phyloP scores from a whole-genome alignment of 2,113 vertebrate species.

The Trachemys scripta region DNA sequence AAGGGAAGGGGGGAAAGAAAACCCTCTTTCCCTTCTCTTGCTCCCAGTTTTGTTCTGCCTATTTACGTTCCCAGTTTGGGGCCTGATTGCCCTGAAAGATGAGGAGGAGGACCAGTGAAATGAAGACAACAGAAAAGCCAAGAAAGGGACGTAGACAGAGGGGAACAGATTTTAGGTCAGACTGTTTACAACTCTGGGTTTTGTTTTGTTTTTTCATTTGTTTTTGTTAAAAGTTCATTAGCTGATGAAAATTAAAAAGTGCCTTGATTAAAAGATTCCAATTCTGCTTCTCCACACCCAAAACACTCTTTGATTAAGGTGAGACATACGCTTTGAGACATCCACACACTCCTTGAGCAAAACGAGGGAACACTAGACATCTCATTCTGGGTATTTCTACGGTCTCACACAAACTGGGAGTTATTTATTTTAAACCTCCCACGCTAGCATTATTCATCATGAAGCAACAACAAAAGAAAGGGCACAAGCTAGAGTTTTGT shows the following conservation, averaged over 20 bases:
- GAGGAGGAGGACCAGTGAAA: neutral
- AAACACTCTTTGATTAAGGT: neutral
- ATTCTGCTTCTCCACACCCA: too few species aligned
- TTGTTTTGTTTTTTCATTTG: neutral
- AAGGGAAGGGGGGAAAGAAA: neutral
- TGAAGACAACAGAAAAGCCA: neutral
- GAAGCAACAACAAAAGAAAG: neutral
- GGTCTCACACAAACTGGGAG: neutral
- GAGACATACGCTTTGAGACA: neutral
- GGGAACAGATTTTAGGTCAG: neutral
- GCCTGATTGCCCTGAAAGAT: neutral
- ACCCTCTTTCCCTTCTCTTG: neutral
- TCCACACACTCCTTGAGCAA: neutral
- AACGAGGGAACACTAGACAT: neutral
- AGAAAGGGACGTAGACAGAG: neutral
- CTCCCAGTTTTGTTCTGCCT: neutral
- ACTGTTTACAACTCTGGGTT: neutral
- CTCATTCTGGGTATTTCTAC: neutral
- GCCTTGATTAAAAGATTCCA: neutral
- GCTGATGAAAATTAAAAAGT: neutral
- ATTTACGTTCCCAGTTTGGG: neutral
- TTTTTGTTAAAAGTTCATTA: neutral
- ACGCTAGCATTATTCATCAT: neutral
- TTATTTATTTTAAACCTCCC: neutral
- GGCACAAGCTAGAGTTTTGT: neutral